Conservation (phyloP, 2,888 invertebrate genomes). For the Ormyrus labotus region DNA sequence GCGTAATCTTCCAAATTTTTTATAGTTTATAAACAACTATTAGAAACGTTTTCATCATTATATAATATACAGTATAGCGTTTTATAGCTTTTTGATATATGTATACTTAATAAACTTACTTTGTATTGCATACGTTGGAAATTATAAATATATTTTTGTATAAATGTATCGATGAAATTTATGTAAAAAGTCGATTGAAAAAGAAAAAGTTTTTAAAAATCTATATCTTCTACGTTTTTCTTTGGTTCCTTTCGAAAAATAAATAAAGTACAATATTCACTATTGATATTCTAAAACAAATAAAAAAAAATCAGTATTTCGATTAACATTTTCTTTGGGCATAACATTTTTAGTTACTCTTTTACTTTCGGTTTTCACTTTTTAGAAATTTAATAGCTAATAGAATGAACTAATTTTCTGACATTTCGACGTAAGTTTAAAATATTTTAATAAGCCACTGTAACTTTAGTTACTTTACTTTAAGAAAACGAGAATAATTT, state of each 20-base stretch:
- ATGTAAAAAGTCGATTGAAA: neutral
- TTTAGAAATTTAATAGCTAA: neutral
- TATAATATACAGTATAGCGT: neutral
- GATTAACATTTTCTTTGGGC: no score
- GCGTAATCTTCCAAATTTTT: neutral
- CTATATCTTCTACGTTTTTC: no score
- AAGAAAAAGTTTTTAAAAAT: neutral
- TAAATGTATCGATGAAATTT: no score
- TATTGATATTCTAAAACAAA: no score
- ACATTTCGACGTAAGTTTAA: neutral
- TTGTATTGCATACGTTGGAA: constrained; percentile 3
- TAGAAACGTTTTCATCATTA: neutral
- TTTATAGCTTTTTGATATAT: constrained; percentile 20
- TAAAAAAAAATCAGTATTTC: no score
- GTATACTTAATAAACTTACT: constrained; percentile 34
- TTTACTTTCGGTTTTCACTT: no score
- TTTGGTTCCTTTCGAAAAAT: no score
- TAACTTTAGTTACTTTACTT: no score
- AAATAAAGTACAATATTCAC: no score
- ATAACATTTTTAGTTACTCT: no score
- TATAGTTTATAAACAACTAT: neutral
- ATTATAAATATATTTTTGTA: constrained; percentile 2
- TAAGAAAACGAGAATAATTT: no score
- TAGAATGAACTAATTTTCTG: neutral
- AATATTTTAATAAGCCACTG: no score